Base-by-base conservation (phyloP, 53 echinoderm and acorn worm species). In the Pentamera pediparva region DNA sequence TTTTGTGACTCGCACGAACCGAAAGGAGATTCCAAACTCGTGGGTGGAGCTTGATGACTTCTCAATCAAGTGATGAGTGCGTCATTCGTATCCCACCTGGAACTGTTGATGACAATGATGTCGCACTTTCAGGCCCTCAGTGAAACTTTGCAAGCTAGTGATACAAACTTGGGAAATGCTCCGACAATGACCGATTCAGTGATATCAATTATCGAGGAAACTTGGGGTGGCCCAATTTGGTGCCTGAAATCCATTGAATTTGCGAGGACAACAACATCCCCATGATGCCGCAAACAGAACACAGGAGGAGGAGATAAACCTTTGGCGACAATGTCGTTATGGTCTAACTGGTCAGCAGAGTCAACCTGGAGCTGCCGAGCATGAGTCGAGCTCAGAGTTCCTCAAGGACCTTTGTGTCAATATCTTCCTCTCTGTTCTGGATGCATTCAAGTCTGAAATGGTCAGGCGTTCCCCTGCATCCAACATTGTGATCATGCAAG, bases 11-110 rank as follows among this genome's bases (percentile, higher is more conserved):
- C 70, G 28, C 69, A 69, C 28, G 69, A 43, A 28, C 51, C 70
- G 9, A 70, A 70, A 48, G 24, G 51, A 47, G 70, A 70, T 70
- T 50, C 49, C 1, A 70, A 70, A 70, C 70, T 70, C 30, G 70
- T 70, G 26, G 28, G 43, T 21, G 70, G 49, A 70, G 70, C 51
- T 70, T 29, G 45, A 49, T 47, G 70, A 35, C 70, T 70, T 15
- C 70, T 70, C 49, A 70, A 48, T 70, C 32, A 70, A 20, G 27
- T 45, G 15, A 47, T 70, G 49, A 70, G 70, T 35, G 20, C 49
- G 20, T 70, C 70, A 10, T 70, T 70, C 21, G 49, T 49, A 11
- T 47, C 70, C 29, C 70, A 70, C 70, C 19, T 70, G 26, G 70
- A 70, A 70, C 29, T 49, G 20, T 43, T 70, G 26, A 10, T 48